phyloP scores from a whole-genome alignment of 2,113 vertebrate species.

The Origma solitaria region DNA sequence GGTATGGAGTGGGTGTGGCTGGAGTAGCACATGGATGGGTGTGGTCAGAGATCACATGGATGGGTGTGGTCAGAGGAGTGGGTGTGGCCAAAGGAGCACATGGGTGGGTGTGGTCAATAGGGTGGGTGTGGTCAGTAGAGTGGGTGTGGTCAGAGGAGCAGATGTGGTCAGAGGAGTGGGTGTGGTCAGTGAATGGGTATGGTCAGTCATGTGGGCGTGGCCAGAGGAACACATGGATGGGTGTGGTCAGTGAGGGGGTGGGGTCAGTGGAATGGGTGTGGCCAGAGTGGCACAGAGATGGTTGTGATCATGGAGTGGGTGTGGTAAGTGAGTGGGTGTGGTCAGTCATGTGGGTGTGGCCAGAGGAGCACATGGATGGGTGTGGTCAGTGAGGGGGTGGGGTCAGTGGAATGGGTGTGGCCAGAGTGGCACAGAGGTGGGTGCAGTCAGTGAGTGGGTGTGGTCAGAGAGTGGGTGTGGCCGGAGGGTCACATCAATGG shows the following conservation, averaged over 20 bases:
- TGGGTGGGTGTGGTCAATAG: too few relatives aligned
- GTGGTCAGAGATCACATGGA: too few relatives aligned
- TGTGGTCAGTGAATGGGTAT: neutral
- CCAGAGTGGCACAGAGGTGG: neutral
- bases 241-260: neutral
- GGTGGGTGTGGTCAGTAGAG: neutral
- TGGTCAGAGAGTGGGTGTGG: too few relatives aligned
- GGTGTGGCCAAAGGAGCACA: accelerated
- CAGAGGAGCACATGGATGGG: neutral
- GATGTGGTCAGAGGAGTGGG: too few relatives aligned
- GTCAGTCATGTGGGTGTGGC: too few relatives aligned
- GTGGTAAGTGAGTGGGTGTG: neutral
- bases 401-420: neutral
- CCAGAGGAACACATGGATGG: neutral
- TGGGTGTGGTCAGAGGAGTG: neutral
- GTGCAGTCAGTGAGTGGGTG: neutral
- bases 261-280: accelerated
- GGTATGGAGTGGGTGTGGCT: neutral
- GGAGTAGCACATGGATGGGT: too few relatives aligned
- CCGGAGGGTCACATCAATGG: too few relatives aligned
- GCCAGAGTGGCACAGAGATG: neutral
- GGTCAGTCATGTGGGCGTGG: neutral
- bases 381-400: neutral
- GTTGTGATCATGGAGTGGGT: accelerated
- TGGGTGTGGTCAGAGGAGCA: too few relatives aligned